Percentiles rank a stretch among this genome's conserved stretches.
phyloP scores from a whole-genome alignment of 2,113 vertebrate species.

The Zeus faber region DNA sequence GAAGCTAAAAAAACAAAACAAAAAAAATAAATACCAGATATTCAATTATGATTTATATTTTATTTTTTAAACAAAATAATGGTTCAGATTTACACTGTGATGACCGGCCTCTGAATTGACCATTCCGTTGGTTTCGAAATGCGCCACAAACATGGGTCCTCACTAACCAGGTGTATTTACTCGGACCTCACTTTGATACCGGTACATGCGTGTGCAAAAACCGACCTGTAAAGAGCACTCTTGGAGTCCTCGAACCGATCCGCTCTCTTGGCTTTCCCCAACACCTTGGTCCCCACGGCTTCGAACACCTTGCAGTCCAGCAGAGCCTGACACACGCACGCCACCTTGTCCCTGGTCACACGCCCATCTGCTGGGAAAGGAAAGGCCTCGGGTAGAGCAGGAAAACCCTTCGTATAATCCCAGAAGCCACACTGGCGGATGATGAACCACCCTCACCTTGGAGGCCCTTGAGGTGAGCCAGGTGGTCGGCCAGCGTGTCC shows the following conservation, averaged over 20 bases:
- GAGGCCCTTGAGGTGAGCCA: conserved; percentile 71
- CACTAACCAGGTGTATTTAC: too few species aligned
- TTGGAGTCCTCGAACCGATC: conserved; percentile 86
- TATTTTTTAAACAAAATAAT: too few species aligned
- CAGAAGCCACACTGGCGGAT: not conserved
- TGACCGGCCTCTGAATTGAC: too few species aligned
- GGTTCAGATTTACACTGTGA: too few species aligned
- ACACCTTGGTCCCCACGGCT: conserved; percentile 79
- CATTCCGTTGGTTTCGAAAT: too few species aligned
- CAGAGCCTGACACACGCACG: conserved; percentile 86
- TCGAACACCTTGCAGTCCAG: conserved; percentile 91
- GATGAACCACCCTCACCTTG: conserved; percentile 14
- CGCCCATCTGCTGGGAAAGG: conserved; percentile 35
- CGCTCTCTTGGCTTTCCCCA: conserved; percentile 82
- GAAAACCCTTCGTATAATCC: not conserved
- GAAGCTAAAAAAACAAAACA: too few species aligned
- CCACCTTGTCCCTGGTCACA: conserved; percentile 82
- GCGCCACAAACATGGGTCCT: too few species aligned
- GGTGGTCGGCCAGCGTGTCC: conserved; percentile 82
- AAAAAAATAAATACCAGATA: too few species aligned
- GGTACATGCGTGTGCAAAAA: too few species aligned
- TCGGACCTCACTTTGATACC: too few species aligned
- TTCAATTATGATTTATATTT: too few species aligned
- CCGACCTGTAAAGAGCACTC: conserved; percentile 85
- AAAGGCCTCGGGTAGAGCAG: not conserved